A percentile compares a stretch with the other conserved stretches of the same genome.
Conservation (phyloP, 2,888 invertebrate species). For the Lithophane ornitopus region DNA sequence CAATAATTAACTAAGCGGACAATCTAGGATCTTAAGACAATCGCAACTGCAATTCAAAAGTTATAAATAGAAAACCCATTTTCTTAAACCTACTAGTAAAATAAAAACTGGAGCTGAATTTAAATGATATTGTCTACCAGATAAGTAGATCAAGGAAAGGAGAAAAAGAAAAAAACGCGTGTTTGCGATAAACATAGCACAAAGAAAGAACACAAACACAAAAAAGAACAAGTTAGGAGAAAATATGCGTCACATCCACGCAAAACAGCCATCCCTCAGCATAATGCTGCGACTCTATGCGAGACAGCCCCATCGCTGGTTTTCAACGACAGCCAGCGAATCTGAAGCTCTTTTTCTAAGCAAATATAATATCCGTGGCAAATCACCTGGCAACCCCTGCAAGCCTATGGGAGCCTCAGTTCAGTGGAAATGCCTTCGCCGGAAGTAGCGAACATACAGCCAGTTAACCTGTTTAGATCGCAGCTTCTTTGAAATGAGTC, state of each 20-base stretch:
- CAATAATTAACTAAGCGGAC: not conserved
- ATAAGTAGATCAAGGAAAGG: not conserved
- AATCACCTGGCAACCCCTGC: not conserved
- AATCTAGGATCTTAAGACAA: not conserved
- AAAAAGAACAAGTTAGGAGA: too few species aligned
- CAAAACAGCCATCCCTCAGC: too few species aligned
- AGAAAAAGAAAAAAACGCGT: too few species aligned
- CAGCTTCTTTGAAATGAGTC: conserved; percentile 52
- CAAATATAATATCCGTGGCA: not conserved
- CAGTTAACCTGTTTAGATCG: conserved; percentile 44
- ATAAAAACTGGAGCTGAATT: not conserved
- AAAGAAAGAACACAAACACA: too few species aligned
- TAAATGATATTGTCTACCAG: not conserved
- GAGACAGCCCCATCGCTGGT: too few species aligned
- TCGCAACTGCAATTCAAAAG: not conserved
- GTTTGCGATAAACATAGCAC: too few species aligned
- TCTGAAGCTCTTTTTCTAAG: not conserved
- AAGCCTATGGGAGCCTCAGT: conserved; percentile 11
- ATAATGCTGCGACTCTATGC: too few species aligned
- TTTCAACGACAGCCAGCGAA: not conserved
- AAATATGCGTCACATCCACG: too few species aligned
- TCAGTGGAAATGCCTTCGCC: conserved; percentile 39
- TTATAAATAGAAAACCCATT: not conserved
- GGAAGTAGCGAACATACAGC: conserved; percentile 54
- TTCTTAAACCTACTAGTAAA: too few species aligned